phyloP scores from a whole-genome alignment of 2,113 vertebrate species.

The Neomonachus schauinslandi region DNA sequence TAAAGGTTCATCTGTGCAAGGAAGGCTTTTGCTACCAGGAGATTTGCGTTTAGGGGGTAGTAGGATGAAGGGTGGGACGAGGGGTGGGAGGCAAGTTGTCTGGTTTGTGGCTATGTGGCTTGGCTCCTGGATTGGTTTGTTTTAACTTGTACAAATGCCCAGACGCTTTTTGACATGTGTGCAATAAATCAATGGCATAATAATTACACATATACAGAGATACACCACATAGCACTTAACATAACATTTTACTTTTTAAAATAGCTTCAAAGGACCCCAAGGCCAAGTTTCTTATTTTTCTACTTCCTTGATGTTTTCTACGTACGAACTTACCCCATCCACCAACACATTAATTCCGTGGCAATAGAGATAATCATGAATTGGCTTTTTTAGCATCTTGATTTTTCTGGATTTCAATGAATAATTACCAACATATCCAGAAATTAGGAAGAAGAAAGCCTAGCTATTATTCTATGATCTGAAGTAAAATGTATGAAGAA shows the following conservation, averaged over 20 bases:
- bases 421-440: background rate
- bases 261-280: constrained; percentile 72
- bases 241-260: constrained; percentile 78
- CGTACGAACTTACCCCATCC: background rate
- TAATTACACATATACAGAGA: constrained; percentile 60
- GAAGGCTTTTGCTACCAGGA: background rate
- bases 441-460: constrained; percentile 1
- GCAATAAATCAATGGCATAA: constrained; percentile 76
- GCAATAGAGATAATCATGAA: background rate
- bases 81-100: background rate
- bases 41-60: constrained; percentile 45
- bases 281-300: constrained; percentile 60
- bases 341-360: background rate
- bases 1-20: background rate
- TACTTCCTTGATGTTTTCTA: constrained; percentile 48
- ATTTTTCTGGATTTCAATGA: constrained; percentile 41
- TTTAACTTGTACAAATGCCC: constrained; percentile 74
- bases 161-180: constrained; percentile 66
- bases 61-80: constrained; percentile 8
- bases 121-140: constrained; percentile 65
- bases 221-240: constrained; percentile 66
- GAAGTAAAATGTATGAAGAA: background rate
- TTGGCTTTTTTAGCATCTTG: background rate
- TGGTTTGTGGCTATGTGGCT: constrained; percentile 72
- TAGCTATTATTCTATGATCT: background rate